Conservation (phyloP, 2,888 invertebrate species). For the Drosophila anomelani region DNA sequence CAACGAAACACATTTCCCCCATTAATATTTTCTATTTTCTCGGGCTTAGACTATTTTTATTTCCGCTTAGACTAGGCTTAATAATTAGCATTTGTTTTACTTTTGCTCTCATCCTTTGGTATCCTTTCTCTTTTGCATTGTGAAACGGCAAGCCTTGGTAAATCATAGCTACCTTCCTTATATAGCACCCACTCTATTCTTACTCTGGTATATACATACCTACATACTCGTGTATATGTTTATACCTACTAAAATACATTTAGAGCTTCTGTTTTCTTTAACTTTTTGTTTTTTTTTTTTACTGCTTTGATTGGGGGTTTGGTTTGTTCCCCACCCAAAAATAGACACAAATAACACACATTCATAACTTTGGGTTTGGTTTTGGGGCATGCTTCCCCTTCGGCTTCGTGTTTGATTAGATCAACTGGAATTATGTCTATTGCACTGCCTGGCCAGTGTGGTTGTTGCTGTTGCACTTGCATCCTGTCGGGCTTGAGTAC, state of each 20-base stretch:
- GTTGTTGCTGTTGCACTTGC: conserved; percentile 20
- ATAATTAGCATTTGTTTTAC: conserved; percentile 10
- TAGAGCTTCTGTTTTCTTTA: conserved; percentile 37
- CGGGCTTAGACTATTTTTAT: conserved; percentile 11
- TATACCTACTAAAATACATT: conserved; percentile 48
- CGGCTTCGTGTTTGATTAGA: conserved; percentile 47
- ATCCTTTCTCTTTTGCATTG: conserved; percentile 14
- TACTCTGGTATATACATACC: conserved; percentile 41
- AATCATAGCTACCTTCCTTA: conserved; percentile 25
- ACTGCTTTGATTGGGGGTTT: conserved; percentile 12
- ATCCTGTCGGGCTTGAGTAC: conserved; percentile 7
- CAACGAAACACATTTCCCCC: conserved; percentile 38
- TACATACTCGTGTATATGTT: conserved; percentile 39
- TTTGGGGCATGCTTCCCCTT: conserved; percentile 23
- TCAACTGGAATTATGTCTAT: conserved; percentile 60
- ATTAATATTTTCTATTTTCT: conserved; percentile 10
- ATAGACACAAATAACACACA: conserved; percentile 75
- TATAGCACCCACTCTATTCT: conserved; percentile 44
- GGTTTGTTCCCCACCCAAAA: conserved; percentile 27
- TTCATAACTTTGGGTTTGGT: conserved; percentile 43
- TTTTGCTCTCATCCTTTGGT: background rate
- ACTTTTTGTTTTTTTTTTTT: conserved; percentile 27
- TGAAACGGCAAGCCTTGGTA: conserved; percentile 34
- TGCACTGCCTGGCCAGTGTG: conserved; percentile 53
- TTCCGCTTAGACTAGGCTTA: conserved; percentile 42